Conservation (phyloP, 2,797 vertebrate species). For the Sylvilagus floridanus region DNA sequence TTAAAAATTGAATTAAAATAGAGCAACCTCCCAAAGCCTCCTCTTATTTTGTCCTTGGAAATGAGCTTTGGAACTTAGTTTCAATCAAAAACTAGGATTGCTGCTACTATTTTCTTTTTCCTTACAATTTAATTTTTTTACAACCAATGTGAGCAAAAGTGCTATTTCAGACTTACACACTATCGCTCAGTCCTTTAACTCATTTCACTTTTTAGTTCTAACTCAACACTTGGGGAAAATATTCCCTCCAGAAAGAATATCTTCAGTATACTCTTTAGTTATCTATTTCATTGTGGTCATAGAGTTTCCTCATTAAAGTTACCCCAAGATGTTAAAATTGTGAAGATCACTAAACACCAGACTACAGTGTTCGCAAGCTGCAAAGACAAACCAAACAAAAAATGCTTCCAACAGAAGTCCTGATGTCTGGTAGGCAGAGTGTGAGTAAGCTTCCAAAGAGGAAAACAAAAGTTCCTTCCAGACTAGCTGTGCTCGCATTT, state of each 20-base stretch:
- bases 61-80: slow-evolving; percentile 81
- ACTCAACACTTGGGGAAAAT: slow-evolving; percentile 50
- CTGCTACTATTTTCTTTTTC: slow-evolving; percentile 85
- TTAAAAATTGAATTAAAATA: slow-evolving; percentile 78
- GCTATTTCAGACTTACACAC: slow-evolving; percentile 62
- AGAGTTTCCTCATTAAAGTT: slow-evolving; percentile 50
- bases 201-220: not conserved
- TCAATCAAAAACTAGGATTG: slow-evolving; percentile 80
- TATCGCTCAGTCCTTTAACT: slow-evolving; percentile 52
- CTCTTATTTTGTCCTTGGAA: slow-evolving; percentile 76
- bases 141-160: slow-evolving; percentile 83
- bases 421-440: not conserved
- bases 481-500: slow-evolving; percentile 25
- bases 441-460: not conserved
- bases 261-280: slow-evolving; percentile 22
- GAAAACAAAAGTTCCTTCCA: slow-evolving; percentile 36
- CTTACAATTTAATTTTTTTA: slow-evolving; percentile 83
- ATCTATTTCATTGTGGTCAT: slow-evolving; percentile 44
- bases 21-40: slow-evolving; percentile 71
- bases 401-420: slow-evolving; percentile 38
- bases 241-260: slow-evolving; percentile 9
- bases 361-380: not conserved
- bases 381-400: slow-evolving; percentile 28
- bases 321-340: slow-evolving; percentile 43
- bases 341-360: slow-evolving; percentile 10